A percentile compares a stretch with the other conserved stretches of the same genome.
These are phyloP conservation scores for Arbacia lixula DNA, from an alignment of 53 echinoderm and acorn worm genomes.

Conservation along the genomic window DNA sequence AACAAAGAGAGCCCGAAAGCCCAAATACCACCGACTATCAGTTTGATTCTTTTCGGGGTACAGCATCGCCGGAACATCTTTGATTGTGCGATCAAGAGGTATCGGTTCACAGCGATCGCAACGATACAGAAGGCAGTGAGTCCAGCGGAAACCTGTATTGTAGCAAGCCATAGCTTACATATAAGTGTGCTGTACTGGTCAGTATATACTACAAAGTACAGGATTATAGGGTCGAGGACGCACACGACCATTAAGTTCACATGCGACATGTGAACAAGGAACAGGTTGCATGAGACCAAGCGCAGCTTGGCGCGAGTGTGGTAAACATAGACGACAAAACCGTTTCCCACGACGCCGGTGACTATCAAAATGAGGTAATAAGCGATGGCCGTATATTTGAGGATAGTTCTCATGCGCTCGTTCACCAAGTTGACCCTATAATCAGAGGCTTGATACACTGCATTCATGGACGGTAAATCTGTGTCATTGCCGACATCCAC, in stretches of 20 bases:
- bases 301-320: constrained; percentile 24
- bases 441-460: too few species aligned
- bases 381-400: background rate
- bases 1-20: background rate
- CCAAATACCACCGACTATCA: background rate
- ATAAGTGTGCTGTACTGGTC: background rate
- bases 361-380: constrained; percentile 30
- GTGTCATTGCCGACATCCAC: too few species aligned
- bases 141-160: constrained; percentile 16
- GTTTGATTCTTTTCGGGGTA: constrained; percentile 2
- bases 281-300: constrained; percentile 16
- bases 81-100: constrained; percentile 1
- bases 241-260: constrained; percentile 17
- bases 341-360: background rate
- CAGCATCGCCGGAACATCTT: constrained; percentile 1
- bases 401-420: too few species aligned
- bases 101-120: constrained; percentile 24
- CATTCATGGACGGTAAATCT: too few species aligned
- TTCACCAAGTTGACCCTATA: too few species aligned
- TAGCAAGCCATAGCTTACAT: background rate
- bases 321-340: background rate
- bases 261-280: constrained; percentile 19
- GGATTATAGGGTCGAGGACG: background rate
- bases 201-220: background rate
- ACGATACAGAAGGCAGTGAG: constrained; percentile 10